Percentiles rank a stretch among this genome's conserved stretches.
These are phyloP conservation scores for Ifrita kowaldi DNA, from an alignment of 2,113 vertebrate genomes.

Conservation along the genomic window DNA sequence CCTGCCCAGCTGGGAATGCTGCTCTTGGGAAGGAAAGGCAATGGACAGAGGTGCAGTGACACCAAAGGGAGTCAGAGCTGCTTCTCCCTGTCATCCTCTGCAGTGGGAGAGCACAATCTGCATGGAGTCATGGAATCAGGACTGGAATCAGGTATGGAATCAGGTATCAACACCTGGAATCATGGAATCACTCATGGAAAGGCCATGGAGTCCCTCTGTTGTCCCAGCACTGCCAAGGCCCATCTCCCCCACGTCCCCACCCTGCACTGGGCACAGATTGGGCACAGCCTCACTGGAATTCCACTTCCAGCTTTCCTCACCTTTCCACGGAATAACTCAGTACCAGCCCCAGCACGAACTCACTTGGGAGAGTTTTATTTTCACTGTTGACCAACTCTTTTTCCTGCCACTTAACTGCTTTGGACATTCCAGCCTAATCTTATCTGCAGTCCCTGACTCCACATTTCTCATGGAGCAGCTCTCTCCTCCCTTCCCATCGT, in stretches of 20 bases:
- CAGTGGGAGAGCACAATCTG: neutral
- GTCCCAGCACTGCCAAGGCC: neutral
- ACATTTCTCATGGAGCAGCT: neutral
- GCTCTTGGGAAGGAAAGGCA: neutral
- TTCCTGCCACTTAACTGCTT: neutral
- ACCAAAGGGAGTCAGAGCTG: neutral
- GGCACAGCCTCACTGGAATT: neutral
- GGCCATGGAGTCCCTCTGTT: accelerated
- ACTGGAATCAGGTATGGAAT: accelerated
- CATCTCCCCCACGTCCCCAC: neutral
- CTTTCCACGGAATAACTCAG: neutral
- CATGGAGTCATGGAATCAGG: accelerated
- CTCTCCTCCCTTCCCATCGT: neutral
- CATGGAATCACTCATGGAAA: neutral
- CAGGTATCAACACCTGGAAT: neutral
- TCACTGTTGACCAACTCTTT: neutral
- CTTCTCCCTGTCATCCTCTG: neutral
- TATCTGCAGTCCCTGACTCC: neutral
- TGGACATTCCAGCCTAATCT: slow-evolving; percentile 31
- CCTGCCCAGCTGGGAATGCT: neutral
- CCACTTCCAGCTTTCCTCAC: neutral
- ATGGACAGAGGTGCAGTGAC: accelerated
- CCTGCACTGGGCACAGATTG: neutral
- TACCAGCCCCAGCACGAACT: neutral
- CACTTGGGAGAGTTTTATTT: neutral